phyloP scores from a whole-genome alignment of 2,888 invertebrate genomes.

The Ecdyonurus torrentis region DNA sequence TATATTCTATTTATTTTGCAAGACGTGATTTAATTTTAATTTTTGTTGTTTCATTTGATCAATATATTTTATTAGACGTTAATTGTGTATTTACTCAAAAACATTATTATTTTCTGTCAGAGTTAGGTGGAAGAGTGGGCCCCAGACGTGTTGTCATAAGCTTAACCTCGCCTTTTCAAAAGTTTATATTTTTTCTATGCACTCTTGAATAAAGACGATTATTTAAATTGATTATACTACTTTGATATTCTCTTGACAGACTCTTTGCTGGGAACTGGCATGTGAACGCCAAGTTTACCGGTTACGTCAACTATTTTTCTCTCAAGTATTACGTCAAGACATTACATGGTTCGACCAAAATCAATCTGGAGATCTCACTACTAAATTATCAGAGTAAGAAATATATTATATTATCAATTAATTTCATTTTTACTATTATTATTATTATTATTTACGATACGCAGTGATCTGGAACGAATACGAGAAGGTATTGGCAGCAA shows the following conservation, averaged over 20 bases:
- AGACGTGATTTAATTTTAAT: too few relatives aligned
- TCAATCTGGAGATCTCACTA: conserved; percentile 29
- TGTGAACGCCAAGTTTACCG: conserved; percentile 25
- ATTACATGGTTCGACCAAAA: conserved; percentile 26
- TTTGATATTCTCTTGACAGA: conserved; percentile 16
- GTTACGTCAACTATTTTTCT: conserved; percentile 23
- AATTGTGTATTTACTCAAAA: too few relatives aligned
- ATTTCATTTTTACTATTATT: conserved; percentile 1
- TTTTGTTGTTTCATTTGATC: too few relatives aligned
- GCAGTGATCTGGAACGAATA: conserved; percentile 32
- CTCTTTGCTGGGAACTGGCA: conserved; percentile 22
- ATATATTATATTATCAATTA: background rate
- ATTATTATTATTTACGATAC: background rate
- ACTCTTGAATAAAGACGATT: too few relatives aligned
- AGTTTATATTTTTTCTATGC: too few relatives aligned
- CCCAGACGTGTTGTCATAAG: too few relatives aligned
- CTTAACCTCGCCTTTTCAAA: too few relatives aligned
- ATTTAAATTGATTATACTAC: too few relatives aligned
- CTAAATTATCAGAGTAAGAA: conserved; percentile 31
- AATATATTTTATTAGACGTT: too few relatives aligned
- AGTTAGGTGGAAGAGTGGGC: too few relatives aligned
- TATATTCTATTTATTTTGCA: too few relatives aligned
- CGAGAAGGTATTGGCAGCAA: conserved; percentile 33
- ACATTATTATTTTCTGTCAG: too few relatives aligned
- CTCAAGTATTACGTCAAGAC: conserved; percentile 24